phyloP scores from a whole-genome alignment of 1,140 invertebrate genomes.

The Macrobrachium nipponense region DNA sequence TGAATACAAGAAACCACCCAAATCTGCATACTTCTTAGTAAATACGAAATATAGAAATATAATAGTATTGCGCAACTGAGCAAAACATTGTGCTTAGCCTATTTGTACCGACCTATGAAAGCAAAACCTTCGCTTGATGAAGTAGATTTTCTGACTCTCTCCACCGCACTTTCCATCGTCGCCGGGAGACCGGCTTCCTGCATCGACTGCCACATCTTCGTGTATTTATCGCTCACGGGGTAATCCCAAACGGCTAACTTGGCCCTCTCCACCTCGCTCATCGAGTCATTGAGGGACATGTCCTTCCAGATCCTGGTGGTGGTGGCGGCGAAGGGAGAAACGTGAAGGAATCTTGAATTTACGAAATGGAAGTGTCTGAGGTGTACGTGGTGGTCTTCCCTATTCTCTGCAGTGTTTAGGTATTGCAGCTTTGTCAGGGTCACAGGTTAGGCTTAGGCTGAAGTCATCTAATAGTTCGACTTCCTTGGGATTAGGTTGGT shows the following conservation, averaged over 20 bases:
- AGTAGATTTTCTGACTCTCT: slow-evolving; percentile 80
- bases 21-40: not conserved
- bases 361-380: not conserved
- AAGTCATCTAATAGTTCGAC: no score
- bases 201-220: slow-evolving; percentile 99
- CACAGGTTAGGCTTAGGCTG: no score
- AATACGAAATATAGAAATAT: no score
- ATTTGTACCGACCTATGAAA: slow-evolving; percentile 78
- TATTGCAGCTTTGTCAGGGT: no score
- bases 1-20: not conserved
- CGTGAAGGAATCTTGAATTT: not conserved
- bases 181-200: slow-evolving; percentile 86
- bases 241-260: slow-evolving; percentile 99
- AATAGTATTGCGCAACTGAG: no score
- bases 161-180: slow-evolving; percentile 81
- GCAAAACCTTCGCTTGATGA: slow-evolving; percentile 89
- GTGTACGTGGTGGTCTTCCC: not conserved
- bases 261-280: slow-evolving; percentile 88
- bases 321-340: not conserved
- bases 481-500: no score
- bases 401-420: no score
- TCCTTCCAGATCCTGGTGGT: slow-evolving; percentile 95
- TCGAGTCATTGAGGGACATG: slow-evolving; percentile 93
- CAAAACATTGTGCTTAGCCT: no score
- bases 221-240: slow-evolving; percentile 97